phyloP scores from a whole-genome alignment of 1,140 invertebrate species.

The Rhagoletis zephyria region DNA sequence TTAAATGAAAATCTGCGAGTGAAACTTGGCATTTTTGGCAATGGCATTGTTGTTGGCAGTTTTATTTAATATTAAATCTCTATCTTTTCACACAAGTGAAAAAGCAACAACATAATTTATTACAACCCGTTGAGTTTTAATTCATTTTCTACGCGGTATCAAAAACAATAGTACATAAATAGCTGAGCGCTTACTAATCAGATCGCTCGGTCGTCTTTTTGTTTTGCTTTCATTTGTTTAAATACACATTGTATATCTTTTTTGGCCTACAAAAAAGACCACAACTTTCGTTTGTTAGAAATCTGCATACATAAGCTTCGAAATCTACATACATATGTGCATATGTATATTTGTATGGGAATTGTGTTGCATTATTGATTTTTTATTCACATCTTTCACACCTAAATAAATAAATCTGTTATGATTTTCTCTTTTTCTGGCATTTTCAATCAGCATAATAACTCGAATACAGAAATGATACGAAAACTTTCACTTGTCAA shows the following conservation, averaged over 20 bases:
- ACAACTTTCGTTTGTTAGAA: constrained; percentile 37
- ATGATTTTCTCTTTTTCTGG: no score
- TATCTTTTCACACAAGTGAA: not conserved
- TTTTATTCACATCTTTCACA: not conserved
- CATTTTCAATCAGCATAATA: no score
- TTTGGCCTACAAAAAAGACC: not conserved
- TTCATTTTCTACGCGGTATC: not conserved
- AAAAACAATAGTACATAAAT: not conserved
- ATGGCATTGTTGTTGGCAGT: not conserved
- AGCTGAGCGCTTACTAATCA: not conserved
- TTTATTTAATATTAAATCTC: not conserved
- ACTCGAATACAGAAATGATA: no score
- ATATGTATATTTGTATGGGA: not conserved
- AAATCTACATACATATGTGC: not conserved
- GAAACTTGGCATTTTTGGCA: not conserved
- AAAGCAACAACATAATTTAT: not conserved
- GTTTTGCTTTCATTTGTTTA: constrained; percentile 21
- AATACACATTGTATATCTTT: not conserved
- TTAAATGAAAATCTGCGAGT: not conserved
- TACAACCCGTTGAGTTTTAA: not conserved
- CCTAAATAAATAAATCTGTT: not conserved
- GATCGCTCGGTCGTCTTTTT: no score
- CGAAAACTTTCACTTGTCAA: no score
- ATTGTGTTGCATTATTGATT: not conserved
- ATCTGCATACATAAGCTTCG: not conserved